phyloP scores from a whole-genome alignment of 64 coral and sea anemone species.

The Pocillopora damicornis region DNA sequence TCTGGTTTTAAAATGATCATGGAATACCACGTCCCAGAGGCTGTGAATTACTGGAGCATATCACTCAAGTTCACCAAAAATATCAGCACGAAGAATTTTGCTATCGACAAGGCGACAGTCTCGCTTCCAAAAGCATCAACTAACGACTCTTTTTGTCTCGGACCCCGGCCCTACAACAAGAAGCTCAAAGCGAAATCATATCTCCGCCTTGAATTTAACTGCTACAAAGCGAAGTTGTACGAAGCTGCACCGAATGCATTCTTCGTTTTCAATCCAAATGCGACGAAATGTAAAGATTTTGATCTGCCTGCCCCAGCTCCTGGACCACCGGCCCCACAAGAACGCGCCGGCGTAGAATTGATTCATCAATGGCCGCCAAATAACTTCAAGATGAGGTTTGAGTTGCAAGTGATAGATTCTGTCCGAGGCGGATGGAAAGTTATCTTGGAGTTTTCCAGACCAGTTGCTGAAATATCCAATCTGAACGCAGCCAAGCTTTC shows the following conservation, averaged over 20 bases:
- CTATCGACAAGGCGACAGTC: conserved; percentile 7
- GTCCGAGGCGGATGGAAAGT: conserved; percentile 23
- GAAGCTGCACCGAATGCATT: neutral
- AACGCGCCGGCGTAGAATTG: neutral
- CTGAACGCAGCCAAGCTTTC: neutral
- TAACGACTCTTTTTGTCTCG: neutral
- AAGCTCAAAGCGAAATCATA: neutral
- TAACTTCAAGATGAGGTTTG: conserved; percentile 25
- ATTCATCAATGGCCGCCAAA: conserved; percentile 4
- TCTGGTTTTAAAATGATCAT: conserved; percentile 25
- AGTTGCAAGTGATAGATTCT: conserved; percentile 19
- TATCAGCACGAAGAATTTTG: conserved; percentile 2
- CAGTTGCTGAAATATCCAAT: conserved; percentile 8
- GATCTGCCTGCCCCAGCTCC: neutral
- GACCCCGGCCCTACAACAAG: conserved; percentile 3
- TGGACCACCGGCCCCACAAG: neutral
- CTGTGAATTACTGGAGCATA: conserved; percentile 9
- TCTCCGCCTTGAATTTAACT: neutral
- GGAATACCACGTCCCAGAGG: neutral
- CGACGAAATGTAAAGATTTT: neutral
- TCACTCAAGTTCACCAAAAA: conserved; percentile 24
- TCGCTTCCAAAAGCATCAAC: neutral
- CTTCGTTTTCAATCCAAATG: neutral
- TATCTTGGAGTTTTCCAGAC: neutral
- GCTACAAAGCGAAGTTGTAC: neutral